Conservation (phyloP, 1,140 invertebrate species). For the Lasioglossum baleicum region DNA sequence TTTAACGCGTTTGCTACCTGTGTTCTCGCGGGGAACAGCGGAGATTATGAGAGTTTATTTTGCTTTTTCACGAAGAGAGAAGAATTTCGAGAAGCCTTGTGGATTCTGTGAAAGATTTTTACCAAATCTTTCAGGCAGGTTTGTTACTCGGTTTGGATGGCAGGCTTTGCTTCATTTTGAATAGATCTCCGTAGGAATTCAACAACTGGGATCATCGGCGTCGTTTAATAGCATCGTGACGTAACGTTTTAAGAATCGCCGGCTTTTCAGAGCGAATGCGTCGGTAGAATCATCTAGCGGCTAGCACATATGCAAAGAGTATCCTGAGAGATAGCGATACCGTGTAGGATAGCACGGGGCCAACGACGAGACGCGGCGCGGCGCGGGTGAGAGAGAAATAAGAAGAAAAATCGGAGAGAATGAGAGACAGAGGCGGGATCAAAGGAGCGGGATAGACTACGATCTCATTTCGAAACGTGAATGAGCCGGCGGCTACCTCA, state of each 20-base stretch:
- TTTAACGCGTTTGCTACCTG: no score
- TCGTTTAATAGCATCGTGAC: background rate
- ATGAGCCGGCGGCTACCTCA: constrained; percentile 74
- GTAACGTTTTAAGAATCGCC: background rate
- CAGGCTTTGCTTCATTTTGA: background rate
- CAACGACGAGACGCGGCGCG: no score
- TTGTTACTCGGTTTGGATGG: no score
- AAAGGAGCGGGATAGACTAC: constrained; percentile 55
- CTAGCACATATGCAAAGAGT: background rate
- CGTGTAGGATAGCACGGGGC: background rate
- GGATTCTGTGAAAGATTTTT: no score
- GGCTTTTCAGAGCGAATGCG: background rate
- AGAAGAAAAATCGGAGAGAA: background rate
- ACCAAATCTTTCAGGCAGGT: no score
- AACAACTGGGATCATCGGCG: background rate
- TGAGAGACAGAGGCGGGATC: constrained; percentile 20
- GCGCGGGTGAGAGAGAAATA: background rate
- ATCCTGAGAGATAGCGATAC: constrained; percentile 5
- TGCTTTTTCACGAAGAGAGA: no score
- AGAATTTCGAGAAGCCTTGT: no score
- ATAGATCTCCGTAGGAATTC: background rate
- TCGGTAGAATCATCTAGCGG: background rate
- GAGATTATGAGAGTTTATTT: no score
- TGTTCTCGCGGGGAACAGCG: no score
- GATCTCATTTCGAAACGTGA: constrained; percentile 75